phyloP scores from a whole-genome alignment of 2,888 invertebrate genomes.

The Aleiodes leptofemur region DNA sequence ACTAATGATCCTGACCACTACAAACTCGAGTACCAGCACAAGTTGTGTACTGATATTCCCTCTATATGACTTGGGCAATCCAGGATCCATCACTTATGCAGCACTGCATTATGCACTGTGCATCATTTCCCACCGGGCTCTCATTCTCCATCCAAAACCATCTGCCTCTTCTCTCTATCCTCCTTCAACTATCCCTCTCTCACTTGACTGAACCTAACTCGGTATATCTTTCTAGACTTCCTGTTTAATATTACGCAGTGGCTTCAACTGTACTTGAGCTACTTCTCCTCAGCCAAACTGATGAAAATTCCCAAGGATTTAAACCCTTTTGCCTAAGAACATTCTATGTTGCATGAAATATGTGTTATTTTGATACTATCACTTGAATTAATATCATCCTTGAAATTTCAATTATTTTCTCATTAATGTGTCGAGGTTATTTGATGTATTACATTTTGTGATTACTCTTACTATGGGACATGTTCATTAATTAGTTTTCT shows the following conservation, averaged over 20 bases:
- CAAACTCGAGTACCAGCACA: slow-evolving; percentile 25
- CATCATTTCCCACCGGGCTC: slow-evolving; percentile 67
- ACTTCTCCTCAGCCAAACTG: neutral
- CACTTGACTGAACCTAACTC: slow-evolving; percentile 12
- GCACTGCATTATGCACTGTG: slow-evolving; percentile 65
- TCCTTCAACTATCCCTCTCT: too few relatives aligned
- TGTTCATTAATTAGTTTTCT: too few relatives aligned
- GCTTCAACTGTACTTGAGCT: slow-evolving; percentile 15
- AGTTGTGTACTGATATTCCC: slow-evolving; percentile 18
- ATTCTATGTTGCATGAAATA: slow-evolving; percentile 1
- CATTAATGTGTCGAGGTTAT: too few relatives aligned
- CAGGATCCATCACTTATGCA: slow-evolving; percentile 62
- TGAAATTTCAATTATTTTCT: too few relatives aligned
- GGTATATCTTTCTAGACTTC: slow-evolving; percentile 23
- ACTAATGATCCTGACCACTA: slow-evolving; percentile 15
- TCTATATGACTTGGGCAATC: slow-evolving; percentile 49
- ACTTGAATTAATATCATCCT: slow-evolving; percentile 4
- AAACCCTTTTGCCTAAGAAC: slow-evolving; percentile 2
- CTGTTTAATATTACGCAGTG: slow-evolving; percentile 4
- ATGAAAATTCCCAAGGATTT: slow-evolving; percentile 23
- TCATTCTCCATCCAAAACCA: slow-evolving; percentile 37
- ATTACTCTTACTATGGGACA: too few relatives aligned
- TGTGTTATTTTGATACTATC: slow-evolving; percentile 4
- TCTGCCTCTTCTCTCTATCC: slow-evolving; percentile 20
- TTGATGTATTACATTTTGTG: too few relatives aligned